phyloP scores from a whole-genome alignment of 1,140 invertebrate species.

The Bombus polaris region DNA sequence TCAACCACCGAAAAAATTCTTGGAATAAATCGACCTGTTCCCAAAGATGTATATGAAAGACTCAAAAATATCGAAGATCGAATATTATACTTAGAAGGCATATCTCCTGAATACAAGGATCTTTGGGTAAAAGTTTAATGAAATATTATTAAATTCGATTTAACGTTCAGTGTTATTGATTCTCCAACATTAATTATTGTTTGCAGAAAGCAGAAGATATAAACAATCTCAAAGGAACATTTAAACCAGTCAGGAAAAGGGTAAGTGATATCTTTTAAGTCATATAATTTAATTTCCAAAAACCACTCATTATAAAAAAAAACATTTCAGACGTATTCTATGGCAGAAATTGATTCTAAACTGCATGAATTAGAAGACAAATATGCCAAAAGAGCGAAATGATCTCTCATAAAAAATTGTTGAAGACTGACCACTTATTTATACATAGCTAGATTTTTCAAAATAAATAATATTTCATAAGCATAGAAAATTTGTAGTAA shows the following conservation, averaged over 20 bases:
- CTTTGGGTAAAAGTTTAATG: constrained; percentile 83
- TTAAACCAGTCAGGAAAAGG: constrained; percentile 62
- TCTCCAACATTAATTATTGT: background rate
- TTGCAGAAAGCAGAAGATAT: constrained; percentile 45
- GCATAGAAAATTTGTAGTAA: background rate
- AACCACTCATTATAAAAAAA: constrained; percentile 16
- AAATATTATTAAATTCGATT: background rate
- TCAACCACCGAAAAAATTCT: constrained; percentile 84
- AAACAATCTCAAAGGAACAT: constrained; percentile 43
- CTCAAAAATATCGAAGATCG: constrained; percentile 87
- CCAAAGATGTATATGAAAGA: constrained; percentile 85
- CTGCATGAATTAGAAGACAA: constrained; percentile 74
- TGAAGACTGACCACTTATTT: background rate
- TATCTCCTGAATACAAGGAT: constrained; percentile 88
- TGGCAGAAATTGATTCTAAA: constrained; percentile 74
- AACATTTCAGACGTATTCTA: constrained; percentile 74
- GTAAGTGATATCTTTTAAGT: constrained; percentile 52
- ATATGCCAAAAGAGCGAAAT: constrained; percentile 72
- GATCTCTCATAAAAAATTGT: background rate
- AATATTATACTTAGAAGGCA: constrained; percentile 86
- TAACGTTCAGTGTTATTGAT: background rate
- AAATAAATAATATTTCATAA: constrained; percentile 7
- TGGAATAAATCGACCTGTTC: constrained; percentile 82
- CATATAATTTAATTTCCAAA: background rate
- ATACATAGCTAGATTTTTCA: background rate